Base-by-base conservation (phyloP, 2,888 invertebrate species). In the Calameuta filiformis region DNA sequence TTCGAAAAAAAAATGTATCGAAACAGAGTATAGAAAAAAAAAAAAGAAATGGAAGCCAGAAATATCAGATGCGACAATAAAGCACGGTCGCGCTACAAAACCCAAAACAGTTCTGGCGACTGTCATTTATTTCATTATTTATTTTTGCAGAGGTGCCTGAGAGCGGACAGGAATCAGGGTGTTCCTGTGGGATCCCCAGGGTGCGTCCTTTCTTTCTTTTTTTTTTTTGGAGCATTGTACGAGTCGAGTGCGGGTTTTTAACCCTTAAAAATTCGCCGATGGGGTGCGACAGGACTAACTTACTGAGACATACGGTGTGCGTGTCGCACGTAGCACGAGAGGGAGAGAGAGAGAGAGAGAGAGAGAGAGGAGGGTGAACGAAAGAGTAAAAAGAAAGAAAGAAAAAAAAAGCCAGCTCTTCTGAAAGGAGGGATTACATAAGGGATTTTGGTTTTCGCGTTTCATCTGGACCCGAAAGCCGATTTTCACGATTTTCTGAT, bases 391-490 rank as follows among this genome's bases (percentile, higher is more conserved):
- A 73, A 77, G 79, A 80, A 79, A 76, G 79, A 73, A 73, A 33
- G 33, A 81, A 80, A 82, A 78, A 86, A 86, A 85, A 88, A 87
- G 86, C 86, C 80, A 83, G 85, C 87, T 87, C 76, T 86, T 78
- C 82, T 89, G 88, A 90, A 91, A 89, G 87, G 87, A 88, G 84
- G 90, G 91, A 91, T 91, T 91, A 91, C 91, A 91, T 85, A 81
- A 85, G 88, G 91, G 91, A 91, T 91, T 91, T 91, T 90, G 91
- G 91, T 91, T 91, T 90, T 89, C 87, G 86, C 88, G 87, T 89
- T 89, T 89, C 89, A 88, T 87, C 84, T 85, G 87, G 86, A 84
- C 9, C 23, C 87, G 82, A 91, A 91, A 91, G 90, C 91, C 90
- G 91, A 91, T 91, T 91, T 90, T 84, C 84, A 85, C 90, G 91